These are phyloP conservation scores for Doryteuthis pealeii DNA, from an alignment of 1,140 invertebrate species.

Conservation along the genomic window DNA sequence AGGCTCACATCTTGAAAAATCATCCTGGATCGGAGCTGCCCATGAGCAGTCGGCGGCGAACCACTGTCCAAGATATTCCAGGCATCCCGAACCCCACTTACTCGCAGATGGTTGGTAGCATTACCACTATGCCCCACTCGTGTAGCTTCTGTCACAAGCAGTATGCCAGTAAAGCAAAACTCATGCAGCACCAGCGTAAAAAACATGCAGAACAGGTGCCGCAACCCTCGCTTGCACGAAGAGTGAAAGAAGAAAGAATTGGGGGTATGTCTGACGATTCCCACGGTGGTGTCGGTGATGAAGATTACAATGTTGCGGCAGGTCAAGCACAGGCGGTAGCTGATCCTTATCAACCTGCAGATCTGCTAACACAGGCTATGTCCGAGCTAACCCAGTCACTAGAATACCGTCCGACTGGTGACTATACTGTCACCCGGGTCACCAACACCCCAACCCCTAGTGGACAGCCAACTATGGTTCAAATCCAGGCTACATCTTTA, in stretches of 20 bases:
- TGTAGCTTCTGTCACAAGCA: slow-evolving; percentile 84
- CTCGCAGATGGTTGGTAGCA: slow-evolving; percentile 73
- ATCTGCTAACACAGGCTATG: slow-evolving; percentile 62
- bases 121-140: slow-evolving; percentile 73
- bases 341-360: slow-evolving; percentile 47
- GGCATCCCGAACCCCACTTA: slow-evolving; percentile 63
- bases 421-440: slow-evolving; percentile 28
- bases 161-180: slow-evolving; percentile 77
- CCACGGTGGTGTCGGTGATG: slow-evolving; percentile 15
- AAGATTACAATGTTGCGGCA: slow-evolving; percentile 20
- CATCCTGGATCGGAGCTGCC: slow-evolving; percentile 78
- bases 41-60: slow-evolving; percentile 58
- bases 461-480: slow-evolving; percentile 40
- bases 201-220: slow-evolving; percentile 68
- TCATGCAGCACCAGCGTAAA: slow-evolving; percentile 77
- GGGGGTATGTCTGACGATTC: not conserved
- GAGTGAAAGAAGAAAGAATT: slow-evolving; percentile 21
- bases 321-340: slow-evolving; percentile 16
- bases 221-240: slow-evolving; percentile 22
- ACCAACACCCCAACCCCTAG: slow-evolving; percentile 19
- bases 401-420: slow-evolving; percentile 44
- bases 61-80: slow-evolving; percentile 31
- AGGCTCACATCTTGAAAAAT: slow-evolving; percentile 81
- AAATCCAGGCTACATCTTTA: slow-evolving; percentile 35
- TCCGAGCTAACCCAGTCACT: slow-evolving; percentile 57